Percentiles rank a stretch among this genome's conserved stretches.
phyloP scores from a whole-genome alignment of 2,797 vertebrate species.

The Geotrypetes seraphini region DNA sequence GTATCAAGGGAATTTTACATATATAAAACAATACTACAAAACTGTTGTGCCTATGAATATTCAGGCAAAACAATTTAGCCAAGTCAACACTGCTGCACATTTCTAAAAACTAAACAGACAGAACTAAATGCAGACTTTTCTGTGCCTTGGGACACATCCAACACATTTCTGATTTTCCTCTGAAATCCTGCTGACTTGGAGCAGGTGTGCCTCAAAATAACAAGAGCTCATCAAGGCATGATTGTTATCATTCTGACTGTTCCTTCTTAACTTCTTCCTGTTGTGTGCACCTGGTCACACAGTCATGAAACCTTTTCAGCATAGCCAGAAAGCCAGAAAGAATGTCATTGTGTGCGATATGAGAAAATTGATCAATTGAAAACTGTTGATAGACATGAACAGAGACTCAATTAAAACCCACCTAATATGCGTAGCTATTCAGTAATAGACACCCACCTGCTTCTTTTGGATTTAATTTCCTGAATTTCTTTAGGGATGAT shows the following conservation, averaged over 20 bases:
- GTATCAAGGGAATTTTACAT: too few relatives aligned
- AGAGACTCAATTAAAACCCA: not conserved
- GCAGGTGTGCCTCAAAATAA: constrained; percentile 44
- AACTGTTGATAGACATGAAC: not conserved
- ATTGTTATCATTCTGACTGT: constrained; percentile 29
- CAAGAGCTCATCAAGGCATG: constrained; percentile 33
- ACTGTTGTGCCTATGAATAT: constrained; percentile 30
- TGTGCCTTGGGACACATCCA: constrained; percentile 38
- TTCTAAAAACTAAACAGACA: constrained; percentile 40
- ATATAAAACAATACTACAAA: too few relatives aligned
- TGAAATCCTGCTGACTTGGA: constrained; percentile 41
- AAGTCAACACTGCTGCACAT: constrained; percentile 42
- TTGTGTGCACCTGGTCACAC: constrained; percentile 20
- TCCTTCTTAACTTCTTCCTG: constrained; percentile 23
- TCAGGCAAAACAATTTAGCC: constrained; percentile 36
- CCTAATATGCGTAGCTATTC: not conserved
- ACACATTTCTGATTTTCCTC: constrained; percentile 37
- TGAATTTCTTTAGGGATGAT: too few relatives aligned
- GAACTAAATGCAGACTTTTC: constrained; percentile 43
- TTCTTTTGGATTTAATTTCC: too few relatives aligned
- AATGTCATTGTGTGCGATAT: not conserved
- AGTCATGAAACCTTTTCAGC: constrained; percentile 5
- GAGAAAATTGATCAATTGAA: constrained; percentile 3
- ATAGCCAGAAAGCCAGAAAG: not conserved
- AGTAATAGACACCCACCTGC: not conserved